Conservation (phyloP, 2,888 invertebrate species). For the Synanthedon myopaeformis region DNA sequence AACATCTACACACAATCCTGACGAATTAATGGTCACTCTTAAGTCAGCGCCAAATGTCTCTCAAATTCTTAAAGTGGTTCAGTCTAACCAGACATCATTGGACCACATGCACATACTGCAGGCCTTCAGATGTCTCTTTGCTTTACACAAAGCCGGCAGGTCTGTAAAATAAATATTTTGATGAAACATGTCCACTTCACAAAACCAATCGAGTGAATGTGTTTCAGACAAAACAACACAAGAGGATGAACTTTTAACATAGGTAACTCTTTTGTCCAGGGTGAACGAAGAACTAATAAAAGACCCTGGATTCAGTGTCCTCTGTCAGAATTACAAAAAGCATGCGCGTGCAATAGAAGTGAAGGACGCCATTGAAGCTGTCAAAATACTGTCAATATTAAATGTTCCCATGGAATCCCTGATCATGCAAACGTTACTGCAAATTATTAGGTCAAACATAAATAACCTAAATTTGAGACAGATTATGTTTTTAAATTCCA, state of each 20-base stretch:
- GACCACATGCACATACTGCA: conserved; percentile 68
- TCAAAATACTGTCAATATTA: conserved; percentile 71
- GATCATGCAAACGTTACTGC: conserved; percentile 73
- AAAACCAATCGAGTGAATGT: too few relatives aligned
- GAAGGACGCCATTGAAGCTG: conserved; percentile 68
- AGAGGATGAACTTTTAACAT: too few relatives aligned
- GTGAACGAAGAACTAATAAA: conserved; percentile 50
- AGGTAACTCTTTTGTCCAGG: conserved; percentile 3
- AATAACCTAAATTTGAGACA: conserved; percentile 72
- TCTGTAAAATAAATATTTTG: neutral
- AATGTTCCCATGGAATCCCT: conserved; percentile 69
- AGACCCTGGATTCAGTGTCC: conserved; percentile 67
- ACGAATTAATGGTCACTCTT: conserved; percentile 55
- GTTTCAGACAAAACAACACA: too few relatives aligned
- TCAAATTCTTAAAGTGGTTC: conserved; percentile 59
- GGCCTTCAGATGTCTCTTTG: conserved; percentile 67
- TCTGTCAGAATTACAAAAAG: conserved; percentile 70
- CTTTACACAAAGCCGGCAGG: conserved; percentile 58
- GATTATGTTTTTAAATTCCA: conserved; percentile 73
- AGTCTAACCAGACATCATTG: conserved; percentile 43
- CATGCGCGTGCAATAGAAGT: conserved; percentile 64
- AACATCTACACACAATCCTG: conserved; percentile 13
- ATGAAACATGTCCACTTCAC: too few relatives aligned
- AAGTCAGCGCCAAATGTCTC: conserved; percentile 46
- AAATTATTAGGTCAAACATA: conserved; percentile 71